phyloP scores from a whole-genome alignment of 2,888 invertebrate genomes.

The Odontocerum albicorne region DNA sequence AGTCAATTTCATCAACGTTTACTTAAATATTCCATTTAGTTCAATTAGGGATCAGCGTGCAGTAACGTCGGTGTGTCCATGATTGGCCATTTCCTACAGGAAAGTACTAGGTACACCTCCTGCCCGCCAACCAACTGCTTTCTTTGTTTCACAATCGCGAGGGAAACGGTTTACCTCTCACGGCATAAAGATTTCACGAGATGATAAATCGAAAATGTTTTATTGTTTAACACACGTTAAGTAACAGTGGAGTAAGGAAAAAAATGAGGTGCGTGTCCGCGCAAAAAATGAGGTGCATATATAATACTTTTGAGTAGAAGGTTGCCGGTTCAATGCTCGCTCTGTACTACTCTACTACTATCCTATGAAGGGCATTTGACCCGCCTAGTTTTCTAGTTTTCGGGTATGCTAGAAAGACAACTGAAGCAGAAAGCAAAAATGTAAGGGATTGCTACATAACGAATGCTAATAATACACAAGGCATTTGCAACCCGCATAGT shows the following conservation, averaged over 20 bases:
- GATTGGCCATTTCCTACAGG: conserved; percentile 32
- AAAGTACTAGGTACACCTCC: conserved; percentile 14
- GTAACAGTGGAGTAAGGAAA: neutral
- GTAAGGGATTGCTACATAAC: no score
- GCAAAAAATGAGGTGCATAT: neutral
- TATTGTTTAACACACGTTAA: neutral
- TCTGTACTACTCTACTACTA: no score
- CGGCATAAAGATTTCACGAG: conserved; percentile 19
- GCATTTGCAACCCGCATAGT: no score
- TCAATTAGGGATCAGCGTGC: conserved; percentile 18
- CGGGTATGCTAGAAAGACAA: no score
- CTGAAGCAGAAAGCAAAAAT: no score
- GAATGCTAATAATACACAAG: no score
- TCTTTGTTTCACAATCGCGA: conserved; percentile 3
- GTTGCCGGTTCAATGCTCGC: no score
- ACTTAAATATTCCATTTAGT: conserved; percentile 31
- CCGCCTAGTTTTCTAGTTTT: no score
- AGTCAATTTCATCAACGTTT: conserved; percentile 11
- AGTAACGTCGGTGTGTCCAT: neutral
- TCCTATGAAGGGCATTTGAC: no score
- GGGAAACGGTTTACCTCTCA: conserved; percentile 5
- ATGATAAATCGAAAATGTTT: conserved; percentile 12
- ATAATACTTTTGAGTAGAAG: no score
- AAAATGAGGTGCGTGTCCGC: neutral
- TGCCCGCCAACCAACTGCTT: conserved; percentile 22